These are phyloP conservation scores for Spea multiplicata DNA, from an alignment of 2,113 vertebrate species.

Conservation along the genomic window DNA sequence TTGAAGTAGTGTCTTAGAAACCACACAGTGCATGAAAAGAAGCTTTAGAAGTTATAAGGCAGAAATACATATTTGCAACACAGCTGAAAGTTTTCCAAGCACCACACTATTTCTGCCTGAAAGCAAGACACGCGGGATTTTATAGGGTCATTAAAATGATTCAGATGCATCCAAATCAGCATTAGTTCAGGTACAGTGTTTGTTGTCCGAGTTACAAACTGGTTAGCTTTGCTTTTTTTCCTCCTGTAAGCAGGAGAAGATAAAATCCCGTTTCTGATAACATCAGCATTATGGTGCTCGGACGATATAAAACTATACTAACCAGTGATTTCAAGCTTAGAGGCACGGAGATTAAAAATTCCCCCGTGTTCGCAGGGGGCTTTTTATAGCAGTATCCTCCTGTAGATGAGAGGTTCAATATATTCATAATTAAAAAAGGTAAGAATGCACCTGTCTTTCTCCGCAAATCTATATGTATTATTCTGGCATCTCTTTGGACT, in stretches of 20 bases:
- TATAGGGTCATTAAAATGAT: conserved; percentile 43
- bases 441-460: no score
- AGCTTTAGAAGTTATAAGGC: conserved; percentile 26
- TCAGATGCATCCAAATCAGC: conserved; percentile 27
- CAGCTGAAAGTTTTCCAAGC: conserved; percentile 17
- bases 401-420: conserved; percentile 10
- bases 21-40: no score
- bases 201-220: conserved; percentile 37
- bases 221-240: neutral
- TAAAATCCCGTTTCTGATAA: neutral
- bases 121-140: conserved; percentile 24
- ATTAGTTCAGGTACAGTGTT: conserved; percentile 6
- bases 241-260: conserved; percentile 5
- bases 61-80: conserved; percentile 20
- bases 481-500: no score
- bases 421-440: neutral
- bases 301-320: neutral
- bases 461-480: no score
- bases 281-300: conserved; percentile 6
- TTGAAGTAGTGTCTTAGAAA: no score
- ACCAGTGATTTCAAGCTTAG: neutral
- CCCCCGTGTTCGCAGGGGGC: conserved; percentile 2
- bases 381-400: conserved; percentile 24
- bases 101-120: conserved; percentile 21
- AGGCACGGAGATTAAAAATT: neutral